phyloP scores from a whole-genome alignment of 2,113 vertebrate genomes.

The Clarias gariepinus region DNA sequence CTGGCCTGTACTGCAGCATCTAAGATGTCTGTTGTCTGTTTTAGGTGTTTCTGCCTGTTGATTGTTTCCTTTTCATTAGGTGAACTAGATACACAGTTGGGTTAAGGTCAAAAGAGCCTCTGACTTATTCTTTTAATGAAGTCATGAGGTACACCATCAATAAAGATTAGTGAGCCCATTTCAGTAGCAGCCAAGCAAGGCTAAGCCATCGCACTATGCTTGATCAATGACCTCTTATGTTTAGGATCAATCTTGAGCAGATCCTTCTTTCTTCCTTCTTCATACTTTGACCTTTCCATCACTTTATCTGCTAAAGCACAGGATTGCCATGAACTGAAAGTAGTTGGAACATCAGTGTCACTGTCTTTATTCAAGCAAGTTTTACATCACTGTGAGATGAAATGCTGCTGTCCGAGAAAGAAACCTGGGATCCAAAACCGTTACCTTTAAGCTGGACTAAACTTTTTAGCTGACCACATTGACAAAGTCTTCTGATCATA shows the following conservation, averaged over 20 bases:
- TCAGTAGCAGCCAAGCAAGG: not conserved
- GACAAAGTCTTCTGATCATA: no score
- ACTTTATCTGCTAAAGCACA: no score
- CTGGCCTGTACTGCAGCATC: not conserved
- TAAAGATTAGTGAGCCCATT: not conserved
- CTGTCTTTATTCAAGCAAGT: no score
- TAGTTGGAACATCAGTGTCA: no score
- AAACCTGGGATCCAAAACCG: no score
- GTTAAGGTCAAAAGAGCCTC: not conserved
- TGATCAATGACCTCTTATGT: not conserved
- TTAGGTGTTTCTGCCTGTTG: not conserved
- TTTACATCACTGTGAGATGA: no score
- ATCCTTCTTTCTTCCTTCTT: not conserved
- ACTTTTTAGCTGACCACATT: no score
- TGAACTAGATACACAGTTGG: not conserved
- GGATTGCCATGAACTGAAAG: no score
- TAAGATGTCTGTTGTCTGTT: not conserved
- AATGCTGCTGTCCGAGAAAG: no score
- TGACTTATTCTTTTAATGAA: no score
- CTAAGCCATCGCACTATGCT: not conserved
- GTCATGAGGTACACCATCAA: not conserved
- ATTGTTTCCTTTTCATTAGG: not conserved
- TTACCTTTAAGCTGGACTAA: no score
- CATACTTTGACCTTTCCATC: not conserved
- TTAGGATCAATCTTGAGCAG: not conserved